Conservation (phyloP, 2,113 vertebrate genomes). For the Bungarus multicinctus region DNA sequence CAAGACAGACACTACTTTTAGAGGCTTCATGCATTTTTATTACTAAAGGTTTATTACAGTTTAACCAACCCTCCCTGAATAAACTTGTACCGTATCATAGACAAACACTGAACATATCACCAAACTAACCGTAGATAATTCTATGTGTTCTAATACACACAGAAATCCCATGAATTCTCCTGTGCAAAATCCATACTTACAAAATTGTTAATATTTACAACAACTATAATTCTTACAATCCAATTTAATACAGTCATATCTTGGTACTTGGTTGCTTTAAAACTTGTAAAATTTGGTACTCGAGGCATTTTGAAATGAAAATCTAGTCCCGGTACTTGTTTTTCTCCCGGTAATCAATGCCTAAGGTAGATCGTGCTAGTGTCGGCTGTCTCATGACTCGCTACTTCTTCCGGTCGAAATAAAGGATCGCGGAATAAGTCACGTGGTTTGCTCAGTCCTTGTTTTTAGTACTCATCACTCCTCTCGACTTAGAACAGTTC, state of each 20-base stretch:
- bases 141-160: neutral
- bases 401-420: neutral
- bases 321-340: neutral
- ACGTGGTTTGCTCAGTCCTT: neutral
- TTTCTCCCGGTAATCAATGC: neutral
- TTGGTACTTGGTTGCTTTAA: neutral
- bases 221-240: neutral
- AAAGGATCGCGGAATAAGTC: neutral
- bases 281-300: neutral
- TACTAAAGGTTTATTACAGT: conserved; percentile 11
- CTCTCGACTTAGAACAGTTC: neutral
- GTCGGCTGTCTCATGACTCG: neutral
- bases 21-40: neutral
- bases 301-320: neutral
- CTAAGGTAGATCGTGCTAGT: neutral
- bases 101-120: neutral
- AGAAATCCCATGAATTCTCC: neutral
- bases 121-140: rapidly evolving
- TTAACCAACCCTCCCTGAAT: conserved; percentile 21
- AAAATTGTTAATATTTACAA: neutral
- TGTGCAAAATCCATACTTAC: rapidly evolving
- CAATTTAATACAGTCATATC: neutral
- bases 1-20: conserved; percentile 14
- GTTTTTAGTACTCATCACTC: neutral
- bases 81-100: neutral